phyloP scores from a whole-genome alignment of 2,113 vertebrate species.

The Arizona elegans region DNA sequence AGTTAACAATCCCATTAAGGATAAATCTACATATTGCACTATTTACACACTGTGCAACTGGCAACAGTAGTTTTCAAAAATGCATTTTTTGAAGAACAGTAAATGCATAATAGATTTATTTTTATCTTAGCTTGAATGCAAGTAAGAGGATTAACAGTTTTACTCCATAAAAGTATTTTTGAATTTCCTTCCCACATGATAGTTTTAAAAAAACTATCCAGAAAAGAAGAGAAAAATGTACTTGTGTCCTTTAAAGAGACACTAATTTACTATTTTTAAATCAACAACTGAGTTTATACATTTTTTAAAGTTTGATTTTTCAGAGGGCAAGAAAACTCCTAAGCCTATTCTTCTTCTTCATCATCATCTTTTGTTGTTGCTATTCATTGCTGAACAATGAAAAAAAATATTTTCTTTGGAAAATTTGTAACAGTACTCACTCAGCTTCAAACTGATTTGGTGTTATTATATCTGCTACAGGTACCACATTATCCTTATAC shows the following conservation, averaged over 20 bases:
- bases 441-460: constrained; percentile 99
- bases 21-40: neutral
- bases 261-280: neutral
- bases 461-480: constrained; percentile 94
- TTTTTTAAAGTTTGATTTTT: neutral
- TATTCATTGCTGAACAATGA: neutral
- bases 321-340: neutral
- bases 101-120: neutral
- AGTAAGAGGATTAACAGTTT: neutral
- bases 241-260: neutral
- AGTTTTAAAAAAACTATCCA: neutral
- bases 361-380: neutral
- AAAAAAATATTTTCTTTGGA: neutral
- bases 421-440: constrained; percentile 73
- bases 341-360: neutral
- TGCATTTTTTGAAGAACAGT: neutral
- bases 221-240: neutral
- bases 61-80: neutral
- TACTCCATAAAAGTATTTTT: neutral
- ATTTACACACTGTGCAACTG: neutral
- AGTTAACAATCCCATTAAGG: neutral
- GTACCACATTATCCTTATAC: constrained; percentile 92
- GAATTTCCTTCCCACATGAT: neutral
- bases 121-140: neutral
- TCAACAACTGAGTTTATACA: neutral